These are phyloP conservation scores for Poeciliopsis retropinna DNA, from an alignment of 2,113 vertebrate genomes.

Conservation along the genomic window DNA sequence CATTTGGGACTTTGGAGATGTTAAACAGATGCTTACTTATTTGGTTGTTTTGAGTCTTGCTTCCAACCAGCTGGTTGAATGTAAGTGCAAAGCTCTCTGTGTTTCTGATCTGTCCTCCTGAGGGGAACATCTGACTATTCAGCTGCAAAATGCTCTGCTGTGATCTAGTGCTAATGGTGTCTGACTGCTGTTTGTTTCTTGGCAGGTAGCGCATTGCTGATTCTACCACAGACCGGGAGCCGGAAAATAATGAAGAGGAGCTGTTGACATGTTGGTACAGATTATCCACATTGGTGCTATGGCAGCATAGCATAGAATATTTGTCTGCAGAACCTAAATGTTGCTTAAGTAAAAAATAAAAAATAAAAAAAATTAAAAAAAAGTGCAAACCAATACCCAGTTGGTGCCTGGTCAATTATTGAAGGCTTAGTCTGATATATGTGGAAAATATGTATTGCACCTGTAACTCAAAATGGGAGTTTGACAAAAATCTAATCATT, in stretches of 20 bases:
- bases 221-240: slow-evolving; percentile 14
- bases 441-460: too few relatives aligned
- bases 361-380: too few relatives aligned
- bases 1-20: background rate
- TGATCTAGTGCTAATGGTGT: slow-evolving; percentile 5
- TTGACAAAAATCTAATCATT: too few relatives aligned
- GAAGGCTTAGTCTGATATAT: too few relatives aligned
- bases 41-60: slow-evolving; percentile 3
- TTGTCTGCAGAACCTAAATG: background rate
- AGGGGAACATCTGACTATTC: slow-evolving; percentile 4
- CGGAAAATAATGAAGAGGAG: background rate
- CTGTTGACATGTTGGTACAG: background rate
- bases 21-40: slow-evolving; percentile 14
- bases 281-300: background rate
- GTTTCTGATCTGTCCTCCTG: slow-evolving; percentile 5
- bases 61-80: background rate
- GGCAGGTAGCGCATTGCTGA: background rate
- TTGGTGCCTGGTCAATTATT: too few relatives aligned
- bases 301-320: background rate
- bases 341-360: too few relatives aligned
- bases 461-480: too few relatives aligned
- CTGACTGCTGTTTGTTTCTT: slow-evolving; percentile 13
- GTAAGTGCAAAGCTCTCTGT: background rate
- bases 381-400: too few relatives aligned
- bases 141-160: slow-evolving; percentile 13